Percentiles rank a stretch among this genome's conserved stretches.
phyloP scores from a whole-genome alignment of 2,797 vertebrate genomes.

The Crenuchus spilurus region DNA sequence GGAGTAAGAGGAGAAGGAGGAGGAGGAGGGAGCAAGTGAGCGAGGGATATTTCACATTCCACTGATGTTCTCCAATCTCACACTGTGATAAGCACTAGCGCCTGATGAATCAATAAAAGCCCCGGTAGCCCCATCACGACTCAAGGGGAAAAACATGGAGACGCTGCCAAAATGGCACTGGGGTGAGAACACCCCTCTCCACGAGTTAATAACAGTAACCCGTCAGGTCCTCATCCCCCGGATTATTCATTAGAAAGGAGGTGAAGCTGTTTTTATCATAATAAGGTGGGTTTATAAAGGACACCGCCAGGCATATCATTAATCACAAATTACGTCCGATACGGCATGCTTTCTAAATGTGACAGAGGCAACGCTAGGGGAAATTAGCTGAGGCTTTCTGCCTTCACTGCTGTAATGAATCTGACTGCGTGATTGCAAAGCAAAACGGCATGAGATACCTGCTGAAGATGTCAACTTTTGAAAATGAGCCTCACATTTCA shows the following conservation, averaged over 20 bases:
- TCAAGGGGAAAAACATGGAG: slow-evolving; percentile 57
- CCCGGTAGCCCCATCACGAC: slow-evolving; percentile 34
- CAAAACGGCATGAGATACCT: background rate
- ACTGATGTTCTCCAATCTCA: slow-evolving; percentile 56
- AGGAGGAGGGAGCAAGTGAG: background rate
- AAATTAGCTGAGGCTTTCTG: slow-evolving; percentile 1
- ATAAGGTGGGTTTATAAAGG: slow-evolving; percentile 11
- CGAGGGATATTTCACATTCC: slow-evolving; percentile 57
- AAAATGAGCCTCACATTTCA: background rate
- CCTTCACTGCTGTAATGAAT: slow-evolving; percentile 12
- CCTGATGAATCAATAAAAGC: slow-evolving; percentile 62
- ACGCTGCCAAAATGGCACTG: background rate
- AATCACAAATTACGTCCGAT: slow-evolving; percentile 13
- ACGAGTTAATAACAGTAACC: slow-evolving; percentile 11
- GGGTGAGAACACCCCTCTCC: slow-evolving; percentile 10
- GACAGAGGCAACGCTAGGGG: background rate
- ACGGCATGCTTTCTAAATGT: background rate
- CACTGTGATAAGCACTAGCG: slow-evolving; percentile 56
- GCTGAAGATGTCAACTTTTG: background rate
- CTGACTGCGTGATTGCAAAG: background rate
- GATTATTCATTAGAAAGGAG: slow-evolving; percentile 1
- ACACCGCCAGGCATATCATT: slow-evolving; percentile 5
- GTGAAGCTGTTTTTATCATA: slow-evolving; percentile 18
- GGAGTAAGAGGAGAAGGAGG: background rate
- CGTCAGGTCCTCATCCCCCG: background rate